Evolutionary conservation across 2,888 invertebrate species (phyloP).

Genomic region (Stenoptilia bipunctidactyla): DNA sequence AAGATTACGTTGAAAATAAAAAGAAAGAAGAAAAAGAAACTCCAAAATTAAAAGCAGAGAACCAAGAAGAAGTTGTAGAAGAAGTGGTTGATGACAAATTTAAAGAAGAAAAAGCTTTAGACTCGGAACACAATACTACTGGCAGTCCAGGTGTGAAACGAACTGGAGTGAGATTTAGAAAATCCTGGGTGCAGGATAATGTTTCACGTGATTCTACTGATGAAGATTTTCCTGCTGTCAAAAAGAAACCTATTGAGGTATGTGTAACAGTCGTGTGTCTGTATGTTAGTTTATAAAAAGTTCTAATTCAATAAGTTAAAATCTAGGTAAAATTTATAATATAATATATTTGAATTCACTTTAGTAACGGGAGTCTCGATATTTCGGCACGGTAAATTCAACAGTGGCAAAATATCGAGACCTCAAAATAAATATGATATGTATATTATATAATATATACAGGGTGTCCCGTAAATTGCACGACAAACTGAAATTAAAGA

Average conservation of each 20-base stretch:
- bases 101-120: constrained; percentile 54
- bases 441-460: no score
- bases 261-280: no score
- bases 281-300: no score
- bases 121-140: constrained; percentile 43
- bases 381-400: no score
- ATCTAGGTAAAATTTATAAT: no score
- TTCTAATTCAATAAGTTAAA: no score
- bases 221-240: constrained; percentile 38
- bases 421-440: no score
- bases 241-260: constrained; percentile 26
- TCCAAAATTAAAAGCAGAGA: constrained; percentile 4
- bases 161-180: constrained; percentile 49
- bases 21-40: constrained; percentile 20
- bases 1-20: constrained; percentile 30
- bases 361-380: no score
- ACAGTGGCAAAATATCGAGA: no score
- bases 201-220: constrained; percentile 41
- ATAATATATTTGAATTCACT: no score
- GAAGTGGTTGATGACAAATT: constrained; percentile 33
- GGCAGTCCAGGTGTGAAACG: constrained; percentile 43
- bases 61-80: constrained; percentile 11
- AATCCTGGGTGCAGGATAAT: constrained; percentile 43
- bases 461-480: no score
- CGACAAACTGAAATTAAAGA: no score